phyloP scores from a whole-genome alignment of 2,113 vertebrate genomes.

The Promerops cafer region DNA sequence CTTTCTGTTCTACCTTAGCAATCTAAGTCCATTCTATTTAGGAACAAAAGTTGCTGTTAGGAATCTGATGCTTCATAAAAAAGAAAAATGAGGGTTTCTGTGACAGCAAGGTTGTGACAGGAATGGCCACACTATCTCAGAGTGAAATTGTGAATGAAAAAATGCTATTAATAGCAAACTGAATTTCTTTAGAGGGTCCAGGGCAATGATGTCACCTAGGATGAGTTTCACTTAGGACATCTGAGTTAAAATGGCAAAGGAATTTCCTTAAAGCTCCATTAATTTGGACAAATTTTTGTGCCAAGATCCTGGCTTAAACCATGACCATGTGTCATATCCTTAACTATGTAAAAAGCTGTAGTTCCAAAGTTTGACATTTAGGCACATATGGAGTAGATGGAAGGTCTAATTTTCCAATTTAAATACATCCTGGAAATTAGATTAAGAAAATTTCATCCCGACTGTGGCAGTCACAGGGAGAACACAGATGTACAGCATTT shows the following conservation, averaged over 20 bases:
- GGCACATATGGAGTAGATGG: background rate
- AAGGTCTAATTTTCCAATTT: background rate
- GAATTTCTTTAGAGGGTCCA: background rate
- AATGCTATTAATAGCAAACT: background rate
- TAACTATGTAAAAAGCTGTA: background rate
- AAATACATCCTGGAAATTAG: background rate
- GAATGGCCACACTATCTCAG: background rate
- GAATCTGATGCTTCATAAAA: background rate
- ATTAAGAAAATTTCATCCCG: background rate
- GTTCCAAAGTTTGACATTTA: background rate
- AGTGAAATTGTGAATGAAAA: background rate
- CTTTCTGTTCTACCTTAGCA: background rate
- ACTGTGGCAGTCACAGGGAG: background rate
- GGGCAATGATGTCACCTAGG: background rate
- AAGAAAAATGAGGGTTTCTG: background rate
- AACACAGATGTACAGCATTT: background rate
- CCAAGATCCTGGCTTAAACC: background rate
- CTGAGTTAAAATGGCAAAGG: background rate
- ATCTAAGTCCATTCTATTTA: background rate
- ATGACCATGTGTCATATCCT: background rate
- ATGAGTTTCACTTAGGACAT: background rate
- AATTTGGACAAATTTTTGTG: background rate
- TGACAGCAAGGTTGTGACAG: background rate
- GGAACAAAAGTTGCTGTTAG: background rate
- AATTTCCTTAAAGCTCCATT: background rate